phyloP scores from a whole-genome alignment of 2,113 vertebrate species.

The Monopterus albus region DNA sequence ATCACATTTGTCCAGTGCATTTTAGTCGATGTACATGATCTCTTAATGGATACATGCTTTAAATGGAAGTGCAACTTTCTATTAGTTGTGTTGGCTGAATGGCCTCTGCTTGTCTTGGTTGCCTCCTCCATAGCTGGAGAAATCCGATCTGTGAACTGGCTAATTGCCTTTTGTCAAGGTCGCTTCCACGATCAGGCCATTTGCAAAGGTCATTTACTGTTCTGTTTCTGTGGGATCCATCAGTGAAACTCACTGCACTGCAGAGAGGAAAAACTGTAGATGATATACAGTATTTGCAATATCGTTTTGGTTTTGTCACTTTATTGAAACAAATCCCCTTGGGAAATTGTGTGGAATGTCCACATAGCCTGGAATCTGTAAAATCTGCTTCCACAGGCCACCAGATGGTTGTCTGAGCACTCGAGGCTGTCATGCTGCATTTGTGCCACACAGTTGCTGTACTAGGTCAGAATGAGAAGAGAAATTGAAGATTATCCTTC shows the following conservation, averaged over 20 bases:
- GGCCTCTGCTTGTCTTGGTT: conserved; percentile 59
- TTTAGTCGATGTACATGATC: no score
- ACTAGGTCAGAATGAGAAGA: conserved; percentile 24
- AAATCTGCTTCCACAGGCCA: conserved; percentile 36
- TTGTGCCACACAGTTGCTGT: conserved; percentile 36
- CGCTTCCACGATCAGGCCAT: conserved; percentile 60
- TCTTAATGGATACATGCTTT: conserved; percentile 52
- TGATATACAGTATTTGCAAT: conserved; percentile 38
- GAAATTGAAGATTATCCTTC: conserved; percentile 16
- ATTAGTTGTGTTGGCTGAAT: conserved; percentile 61
- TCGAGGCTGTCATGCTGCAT: conserved; percentile 42
- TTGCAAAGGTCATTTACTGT: conserved; percentile 73
- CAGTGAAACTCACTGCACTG: conserved; percentile 25
- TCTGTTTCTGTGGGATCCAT: conserved; percentile 40
- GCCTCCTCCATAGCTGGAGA: conserved; percentile 63
- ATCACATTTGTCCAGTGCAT: conserved; percentile 24
- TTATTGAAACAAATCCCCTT: conserved; percentile 36
- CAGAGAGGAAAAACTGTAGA: conserved; percentile 32
- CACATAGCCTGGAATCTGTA: conserved; percentile 68
- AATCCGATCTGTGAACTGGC: conserved; percentile 74
- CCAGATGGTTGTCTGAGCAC: conserved; percentile 56
- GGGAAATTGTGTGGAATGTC: conserved; percentile 43
- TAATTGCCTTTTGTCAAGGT: conserved; percentile 78
- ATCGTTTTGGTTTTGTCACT: conserved; percentile 53
- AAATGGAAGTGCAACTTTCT: conserved; percentile 57